Evolutionary conservation across 2,113 vertebrate species (phyloP), one percentile per base, ranked within the genome.

Genomic region (Halichoeres trimaculatus): DNA sequence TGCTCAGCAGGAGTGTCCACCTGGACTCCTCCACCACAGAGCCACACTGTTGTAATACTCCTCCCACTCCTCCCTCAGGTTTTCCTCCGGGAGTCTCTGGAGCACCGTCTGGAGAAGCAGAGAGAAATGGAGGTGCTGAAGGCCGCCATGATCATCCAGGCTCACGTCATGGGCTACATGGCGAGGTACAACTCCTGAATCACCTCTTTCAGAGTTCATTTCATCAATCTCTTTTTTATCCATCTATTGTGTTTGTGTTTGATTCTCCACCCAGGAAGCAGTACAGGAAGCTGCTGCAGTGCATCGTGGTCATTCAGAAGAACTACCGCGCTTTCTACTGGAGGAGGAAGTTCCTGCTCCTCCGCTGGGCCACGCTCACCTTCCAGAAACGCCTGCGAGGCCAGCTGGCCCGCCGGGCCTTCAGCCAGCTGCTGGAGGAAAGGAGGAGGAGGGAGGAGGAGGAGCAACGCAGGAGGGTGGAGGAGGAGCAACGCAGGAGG

Each of bases 81-180:
- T 19, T 99, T 99, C 70, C 93, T 99, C 1, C 93, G 94, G 2
- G 98, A 99, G 79, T 95, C 96, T 76, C 85, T 99, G 91, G 98
- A 99, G 84, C 95, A 96, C 35, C 95, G 93, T 20, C 72, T 99
- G 92, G 98, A 99, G 90, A 97, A 95, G 58, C 94, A 93, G 74
- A 88, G 98, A 56, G 97, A 99, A 76, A 89, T 95, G 63, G 96
- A 96, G 84, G 94, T 98, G 14, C 90, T 87, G 9, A 95, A 89
- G 63, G 98, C 97, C 0, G 96, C 96, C 50, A 94, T 96, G 93
- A 84, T 95, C 59, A 99, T 99, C 87, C 96, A 94, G 87, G 97
- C 98, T 0, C 95, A 99, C 69, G 57, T 99, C 77, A 78, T 96
- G 22, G 98, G 98, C 70, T 98, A 95, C 83, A 76, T 96, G 69